A percentile compares a stretch with the other conserved stretches of the same genome.
Evolutionary conservation across 2,113 vertebrate genomes (phyloP).

Genomic region (Acanthisitta chloris): DNA sequence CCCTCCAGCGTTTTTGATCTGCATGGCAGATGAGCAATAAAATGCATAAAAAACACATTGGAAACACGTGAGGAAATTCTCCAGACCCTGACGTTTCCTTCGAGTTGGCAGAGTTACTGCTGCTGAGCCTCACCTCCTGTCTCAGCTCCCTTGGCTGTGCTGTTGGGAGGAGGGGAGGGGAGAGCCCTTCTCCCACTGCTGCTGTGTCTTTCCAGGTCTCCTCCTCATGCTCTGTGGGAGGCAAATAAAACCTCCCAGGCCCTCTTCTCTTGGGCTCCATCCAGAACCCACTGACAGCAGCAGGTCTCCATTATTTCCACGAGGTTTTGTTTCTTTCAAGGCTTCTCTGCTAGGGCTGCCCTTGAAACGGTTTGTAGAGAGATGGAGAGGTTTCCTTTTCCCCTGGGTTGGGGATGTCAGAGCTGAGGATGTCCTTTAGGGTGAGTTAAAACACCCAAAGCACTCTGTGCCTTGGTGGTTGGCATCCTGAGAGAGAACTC

Average conservation of each 20-base stretch:
- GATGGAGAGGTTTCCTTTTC: not conserved
- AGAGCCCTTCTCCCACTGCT: constrained; percentile 6
- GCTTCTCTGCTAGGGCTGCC: not conserved
- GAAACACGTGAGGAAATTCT: constrained; percentile 88
- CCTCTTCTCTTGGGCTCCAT: not conserved
- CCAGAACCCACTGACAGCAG: not conserved
- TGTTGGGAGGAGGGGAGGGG: not conserved
- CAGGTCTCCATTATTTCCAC: not conserved
- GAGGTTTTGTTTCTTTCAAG: not conserved
- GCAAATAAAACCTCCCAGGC: not conserved
- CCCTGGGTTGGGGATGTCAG: not conserved
- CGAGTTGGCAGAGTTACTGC: constrained; percentile 71
- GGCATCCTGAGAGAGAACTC: not conserved
- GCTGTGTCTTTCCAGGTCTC: not conserved
- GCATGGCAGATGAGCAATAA: constrained; percentile 91
- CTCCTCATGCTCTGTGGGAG: not conserved
- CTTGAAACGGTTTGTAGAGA: not conserved
- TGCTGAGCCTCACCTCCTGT: constrained; percentile 66
- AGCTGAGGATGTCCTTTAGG: not conserved
- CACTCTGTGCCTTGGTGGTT: not conserved
- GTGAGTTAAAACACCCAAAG: not conserved
- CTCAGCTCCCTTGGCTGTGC: constrained; percentile 44
- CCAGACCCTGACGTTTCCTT: constrained; percentile 72
- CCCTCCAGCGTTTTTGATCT: constrained; percentile 85
- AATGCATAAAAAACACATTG: constrained; percentile 88